phyloP scores from a whole-genome alignment of 1,140 invertebrate genomes.

The Bombyx mandarina region DNA sequence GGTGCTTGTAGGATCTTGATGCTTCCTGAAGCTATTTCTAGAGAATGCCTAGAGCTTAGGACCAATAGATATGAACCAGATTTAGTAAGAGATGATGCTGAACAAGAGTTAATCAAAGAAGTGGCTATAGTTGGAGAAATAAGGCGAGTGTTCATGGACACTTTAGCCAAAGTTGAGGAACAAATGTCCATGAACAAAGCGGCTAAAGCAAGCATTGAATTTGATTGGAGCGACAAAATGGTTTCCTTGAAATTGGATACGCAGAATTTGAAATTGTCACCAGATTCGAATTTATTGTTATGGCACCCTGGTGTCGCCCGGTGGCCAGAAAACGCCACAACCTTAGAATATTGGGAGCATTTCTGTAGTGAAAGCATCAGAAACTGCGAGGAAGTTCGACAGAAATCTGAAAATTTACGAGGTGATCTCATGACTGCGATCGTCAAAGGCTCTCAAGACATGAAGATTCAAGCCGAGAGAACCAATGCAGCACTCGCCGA shows the following conservation, averaged over 20 bases:
- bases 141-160: slow-evolving; percentile 72
- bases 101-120: slow-evolving; percentile 85
- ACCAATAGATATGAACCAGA: slow-evolving; percentile 84
- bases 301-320: slow-evolving; percentile 79
- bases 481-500: slow-evolving; percentile 78
- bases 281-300: slow-evolving; percentile 74
- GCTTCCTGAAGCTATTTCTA: slow-evolving; percentile 76
- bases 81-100: slow-evolving; percentile 84
- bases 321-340: slow-evolving; percentile 79
- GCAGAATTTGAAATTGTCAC: slow-evolving; percentile 72
- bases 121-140: slow-evolving; percentile 79
- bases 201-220: slow-evolving; percentile 83
- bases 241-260: slow-evolving; percentile 81
- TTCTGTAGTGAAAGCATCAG: slow-evolving; percentile 77
- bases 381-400: slow-evolving; percentile 74
- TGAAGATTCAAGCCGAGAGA: slow-evolving; percentile 79
- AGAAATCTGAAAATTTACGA: slow-evolving; percentile 74
- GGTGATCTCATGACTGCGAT: slow-evolving; percentile 74
- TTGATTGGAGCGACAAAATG: slow-evolving; percentile 91
- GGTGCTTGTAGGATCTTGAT: slow-evolving; percentile 75
- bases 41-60: slow-evolving; percentile 82
- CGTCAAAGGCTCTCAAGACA: slow-evolving; percentile 75
- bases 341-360: slow-evolving; percentile 78
- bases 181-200: slow-evolving; percentile 82
- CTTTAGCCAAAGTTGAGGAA: slow-evolving; percentile 77